phyloP scores from a whole-genome alignment of 1,140 invertebrate species.

The Chymomyza costata region DNA sequence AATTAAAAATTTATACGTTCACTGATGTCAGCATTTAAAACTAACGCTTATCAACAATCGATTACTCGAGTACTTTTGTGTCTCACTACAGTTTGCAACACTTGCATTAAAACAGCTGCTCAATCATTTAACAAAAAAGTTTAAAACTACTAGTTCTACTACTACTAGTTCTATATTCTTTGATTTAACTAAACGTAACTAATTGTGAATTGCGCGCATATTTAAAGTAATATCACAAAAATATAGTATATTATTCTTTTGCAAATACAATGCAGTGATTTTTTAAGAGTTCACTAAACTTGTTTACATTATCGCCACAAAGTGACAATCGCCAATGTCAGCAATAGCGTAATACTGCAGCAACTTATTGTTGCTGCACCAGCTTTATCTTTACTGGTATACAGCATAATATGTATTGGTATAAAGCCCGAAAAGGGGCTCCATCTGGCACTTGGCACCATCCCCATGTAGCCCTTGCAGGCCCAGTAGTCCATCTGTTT shows the following conservation, averaged over 20 bases:
- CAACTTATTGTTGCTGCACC: slow-evolving; percentile 3
- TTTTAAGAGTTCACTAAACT: too few species aligned
- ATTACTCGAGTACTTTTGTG: too few species aligned
- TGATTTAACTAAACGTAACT: too few species aligned
- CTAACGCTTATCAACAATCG: too few species aligned
- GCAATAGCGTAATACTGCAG: background rate
- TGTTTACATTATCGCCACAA: slow-evolving; percentile 6
- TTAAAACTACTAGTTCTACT: too few species aligned
- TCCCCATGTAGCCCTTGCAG: slow-evolving; percentile 72
- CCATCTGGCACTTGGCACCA: slow-evolving; percentile 51
- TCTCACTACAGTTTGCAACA: too few species aligned
- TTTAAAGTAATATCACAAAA: slow-evolving; percentile 70
- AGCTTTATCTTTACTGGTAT: slow-evolving; percentile 10
- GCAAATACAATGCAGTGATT: slow-evolving; percentile 18
- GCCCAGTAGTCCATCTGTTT: slow-evolving; percentile 77
- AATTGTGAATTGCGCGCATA: slow-evolving; percentile 16
- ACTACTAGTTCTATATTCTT: too few species aligned
- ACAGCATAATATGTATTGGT: slow-evolving; percentile 34
- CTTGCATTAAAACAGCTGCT: too few species aligned
- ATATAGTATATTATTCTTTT: slow-evolving; percentile 44
- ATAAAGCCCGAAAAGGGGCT: slow-evolving; percentile 61
- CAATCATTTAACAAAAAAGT: slow-evolving; percentile 1
- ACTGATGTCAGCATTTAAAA: too few species aligned
- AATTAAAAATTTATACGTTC: too few species aligned
- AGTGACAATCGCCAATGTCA: slow-evolving; percentile 11